A percentile compares a stretch with the other conserved stretches of the same genome.
Evolutionary conservation across 2,113 vertebrate genomes (phyloP).

Genomic region (Anarhynchus alexandrinus): DNA sequence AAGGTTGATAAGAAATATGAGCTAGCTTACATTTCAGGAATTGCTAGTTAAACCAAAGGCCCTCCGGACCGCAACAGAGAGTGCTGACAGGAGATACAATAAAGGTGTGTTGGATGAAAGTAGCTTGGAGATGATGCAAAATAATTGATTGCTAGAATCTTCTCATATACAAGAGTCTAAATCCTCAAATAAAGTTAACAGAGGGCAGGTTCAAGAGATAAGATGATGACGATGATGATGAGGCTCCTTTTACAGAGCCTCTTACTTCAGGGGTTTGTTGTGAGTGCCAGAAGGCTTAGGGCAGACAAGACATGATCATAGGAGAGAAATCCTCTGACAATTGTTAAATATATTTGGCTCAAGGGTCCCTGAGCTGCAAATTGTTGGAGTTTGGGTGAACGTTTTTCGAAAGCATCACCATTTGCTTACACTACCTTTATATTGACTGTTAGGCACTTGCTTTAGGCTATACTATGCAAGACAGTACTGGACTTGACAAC

Average conservation of each 20-base stretch:
- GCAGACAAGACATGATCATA: not conserved
- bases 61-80: not conserved
- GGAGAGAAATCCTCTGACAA: not conserved
- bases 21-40: not conserved
- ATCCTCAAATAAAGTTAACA: not conserved
- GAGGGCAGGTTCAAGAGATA: not conserved
- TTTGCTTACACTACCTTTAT: not conserved
- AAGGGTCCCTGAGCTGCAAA: not conserved
- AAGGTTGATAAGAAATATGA: not conserved
- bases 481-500: not conserved
- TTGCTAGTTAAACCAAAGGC: not conserved
- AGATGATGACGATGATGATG: not conserved
- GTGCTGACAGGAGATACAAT: not conserved
- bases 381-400: not conserved
- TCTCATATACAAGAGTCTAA: not conserved
- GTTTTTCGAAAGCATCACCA: not conserved
- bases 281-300: not conserved
- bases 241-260: not conserved
- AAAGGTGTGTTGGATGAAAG: not conserved
- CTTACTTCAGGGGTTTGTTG: not conserved
- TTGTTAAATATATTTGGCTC: not conserved
- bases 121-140: not conserved
- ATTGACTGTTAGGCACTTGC: not conserved
- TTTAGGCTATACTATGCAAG: too few species aligned
- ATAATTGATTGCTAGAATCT: not conserved